Evolutionary conservation across 2,888 invertebrate species (phyloP).

Genomic region (Syrista parreyssii): DNA sequence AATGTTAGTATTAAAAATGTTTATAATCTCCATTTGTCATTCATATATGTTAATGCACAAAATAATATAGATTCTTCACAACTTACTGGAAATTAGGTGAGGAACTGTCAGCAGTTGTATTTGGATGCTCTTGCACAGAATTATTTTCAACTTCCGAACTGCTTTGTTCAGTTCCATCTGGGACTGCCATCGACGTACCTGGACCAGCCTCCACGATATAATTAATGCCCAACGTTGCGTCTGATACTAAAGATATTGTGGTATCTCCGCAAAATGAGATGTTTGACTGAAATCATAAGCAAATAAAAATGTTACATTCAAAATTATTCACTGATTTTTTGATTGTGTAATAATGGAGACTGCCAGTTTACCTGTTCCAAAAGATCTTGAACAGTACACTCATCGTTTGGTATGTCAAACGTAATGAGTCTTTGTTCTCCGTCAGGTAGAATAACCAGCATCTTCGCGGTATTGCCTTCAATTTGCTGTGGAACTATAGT

Average conservation of each 20-base stretch:
- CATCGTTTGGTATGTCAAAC: constrained; percentile 84
- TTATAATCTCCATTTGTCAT: neutral
- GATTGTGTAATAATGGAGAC: neutral
- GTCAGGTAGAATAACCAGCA: constrained; percentile 81
- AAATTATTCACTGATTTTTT: neutral
- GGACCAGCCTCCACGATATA: constrained; percentile 81
- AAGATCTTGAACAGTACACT: constrained; percentile 84
- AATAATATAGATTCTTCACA: neutral
- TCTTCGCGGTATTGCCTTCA: constrained; percentile 74
- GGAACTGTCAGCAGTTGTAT: constrained; percentile 22
- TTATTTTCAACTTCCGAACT: constrained; percentile 13
- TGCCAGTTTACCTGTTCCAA: constrained; percentile 75
- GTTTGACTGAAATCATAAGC: constrained; percentile 69
- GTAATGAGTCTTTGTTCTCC: constrained; percentile 86
- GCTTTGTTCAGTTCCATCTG: neutral
- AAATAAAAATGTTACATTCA: constrained; percentile 22
- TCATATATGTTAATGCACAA: neutral
- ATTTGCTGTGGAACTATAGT: constrained; percentile 60
- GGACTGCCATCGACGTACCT: constrained; percentile 18
- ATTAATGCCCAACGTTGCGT: constrained; percentile 80
- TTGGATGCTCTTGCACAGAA: constrained; percentile 16
- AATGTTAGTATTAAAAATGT: constrained; percentile 12
- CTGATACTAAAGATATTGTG: constrained; percentile 79
- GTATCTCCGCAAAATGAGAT: constrained; percentile 79
- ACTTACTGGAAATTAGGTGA: constrained; percentile 35